Evolutionary conservation across 2,113 vertebrate genomes (phyloP).

Genomic region (Rhinopomastus cyanomelas): DNA sequence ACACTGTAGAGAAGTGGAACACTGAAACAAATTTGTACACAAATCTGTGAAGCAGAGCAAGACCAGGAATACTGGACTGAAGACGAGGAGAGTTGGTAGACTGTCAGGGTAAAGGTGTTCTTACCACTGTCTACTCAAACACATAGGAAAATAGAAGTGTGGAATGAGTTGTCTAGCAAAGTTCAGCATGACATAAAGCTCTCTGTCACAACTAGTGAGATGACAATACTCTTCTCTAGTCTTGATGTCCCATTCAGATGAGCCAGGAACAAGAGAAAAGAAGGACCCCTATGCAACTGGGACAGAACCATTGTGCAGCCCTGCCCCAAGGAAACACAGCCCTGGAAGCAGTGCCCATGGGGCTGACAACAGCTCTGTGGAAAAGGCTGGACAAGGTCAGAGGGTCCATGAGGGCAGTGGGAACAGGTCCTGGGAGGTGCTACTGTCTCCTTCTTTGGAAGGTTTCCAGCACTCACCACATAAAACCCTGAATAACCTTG

Average conservation of each 20-base stretch:
- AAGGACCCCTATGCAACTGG: accelerated
- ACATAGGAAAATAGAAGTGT: background rate
- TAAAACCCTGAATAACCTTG: background rate
- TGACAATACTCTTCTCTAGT: background rate
- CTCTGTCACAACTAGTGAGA: background rate
- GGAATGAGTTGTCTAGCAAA: background rate
- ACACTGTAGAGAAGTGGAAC: background rate
- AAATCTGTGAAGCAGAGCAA: background rate
- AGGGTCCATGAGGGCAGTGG: accelerated
- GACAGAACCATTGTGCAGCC: background rate
- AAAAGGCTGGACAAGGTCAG: background rate
- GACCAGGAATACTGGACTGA: background rate
- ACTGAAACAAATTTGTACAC: background rate
- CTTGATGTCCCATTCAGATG: no score
- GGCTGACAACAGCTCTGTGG: background rate
- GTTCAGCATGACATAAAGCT: background rate
- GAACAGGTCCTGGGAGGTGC: accelerated
- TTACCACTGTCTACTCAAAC: background rate
- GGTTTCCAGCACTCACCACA: background rate
- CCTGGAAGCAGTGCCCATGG: accelerated
- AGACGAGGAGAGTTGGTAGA: background rate
- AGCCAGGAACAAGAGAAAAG: background rate
- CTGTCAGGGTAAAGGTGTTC: background rate
- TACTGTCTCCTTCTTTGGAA: background rate
- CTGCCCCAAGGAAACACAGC: background rate